A percentile compares a stretch with the other conserved stretches of the same genome.
Evolutionary conservation across 2,797 vertebrate genomes (phyloP).

Genomic region (Sciurus carolinensis): DNA sequence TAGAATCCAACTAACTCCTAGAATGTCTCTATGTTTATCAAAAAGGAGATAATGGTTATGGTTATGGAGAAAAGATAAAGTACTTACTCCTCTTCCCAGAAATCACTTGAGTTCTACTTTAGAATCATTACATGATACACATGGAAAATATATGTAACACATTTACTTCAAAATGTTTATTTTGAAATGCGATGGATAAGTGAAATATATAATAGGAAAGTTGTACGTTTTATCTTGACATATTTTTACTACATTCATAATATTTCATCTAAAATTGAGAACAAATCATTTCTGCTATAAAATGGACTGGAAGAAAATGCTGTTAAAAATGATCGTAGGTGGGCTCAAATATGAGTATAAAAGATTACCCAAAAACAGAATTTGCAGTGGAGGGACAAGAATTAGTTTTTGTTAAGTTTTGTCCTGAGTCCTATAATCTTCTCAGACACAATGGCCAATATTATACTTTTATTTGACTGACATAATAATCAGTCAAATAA

Average conservation of each 20-base stretch:
- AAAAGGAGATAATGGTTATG: background rate
- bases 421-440: background rate
- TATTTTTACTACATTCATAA: background rate
- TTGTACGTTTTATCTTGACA: background rate
- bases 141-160: background rate
- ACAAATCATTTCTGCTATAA: conserved; percentile 28
- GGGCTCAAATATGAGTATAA: background rate
- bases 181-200: background rate
- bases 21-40: conserved; percentile 1
- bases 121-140: background rate
- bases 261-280: background rate
- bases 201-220: conserved; percentile 44
- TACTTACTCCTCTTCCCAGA: background rate
- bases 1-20: conserved; percentile 29
- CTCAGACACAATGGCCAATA: background rate
- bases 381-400: background rate
- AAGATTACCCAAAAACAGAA: conserved; percentile 48
- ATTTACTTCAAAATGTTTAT: conserved; percentile 16
- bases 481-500: background rate
- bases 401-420: background rate
- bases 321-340: background rate
- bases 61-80: background rate
- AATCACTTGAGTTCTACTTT: background rate
- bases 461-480: background rate
- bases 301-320: conserved; percentile 1